phyloP scores from a whole-genome alignment of 64 coral and sea anemone species.

The Anthopleura sola region DNA sequence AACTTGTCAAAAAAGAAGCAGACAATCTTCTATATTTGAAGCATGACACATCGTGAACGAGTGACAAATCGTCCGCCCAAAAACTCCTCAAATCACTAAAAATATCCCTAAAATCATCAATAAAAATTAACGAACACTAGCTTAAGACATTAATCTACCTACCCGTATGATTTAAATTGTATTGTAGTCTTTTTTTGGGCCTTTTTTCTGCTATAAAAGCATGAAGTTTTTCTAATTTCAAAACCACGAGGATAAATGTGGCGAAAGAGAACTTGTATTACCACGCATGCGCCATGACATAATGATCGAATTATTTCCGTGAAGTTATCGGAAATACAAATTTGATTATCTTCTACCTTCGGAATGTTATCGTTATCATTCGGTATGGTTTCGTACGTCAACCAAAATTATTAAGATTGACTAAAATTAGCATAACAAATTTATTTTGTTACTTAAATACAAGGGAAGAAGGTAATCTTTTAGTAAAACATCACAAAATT shows the following conservation, averaged over 20 bases:
- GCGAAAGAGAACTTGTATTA: neutral
- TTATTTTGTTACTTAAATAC: no score
- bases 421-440: no score
- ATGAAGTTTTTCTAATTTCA: neutral
- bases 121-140: neutral
- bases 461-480: no score
- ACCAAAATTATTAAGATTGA: no score
- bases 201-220: slow-evolving; percentile 34
- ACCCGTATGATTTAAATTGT: neutral
- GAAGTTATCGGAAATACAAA: neutral
- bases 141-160: neutral
- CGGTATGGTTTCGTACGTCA: neutral
- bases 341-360: neutral
- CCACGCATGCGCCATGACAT: neutral
- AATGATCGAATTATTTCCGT: slow-evolving; percentile 14
- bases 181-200: neutral
- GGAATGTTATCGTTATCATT: slow-evolving; percentile 4
- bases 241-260: slow-evolving; percentile 39
- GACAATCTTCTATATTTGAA: slow-evolving; percentile 31
- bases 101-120: neutral
- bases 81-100: neutral
- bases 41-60: slow-evolving; percentile 10
- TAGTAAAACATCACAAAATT: no score
- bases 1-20: neutral
- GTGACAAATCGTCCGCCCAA: neutral